phyloP scores from a whole-genome alignment of 2,113 vertebrate genomes.

The Cyanoderma ruficeps region DNA sequence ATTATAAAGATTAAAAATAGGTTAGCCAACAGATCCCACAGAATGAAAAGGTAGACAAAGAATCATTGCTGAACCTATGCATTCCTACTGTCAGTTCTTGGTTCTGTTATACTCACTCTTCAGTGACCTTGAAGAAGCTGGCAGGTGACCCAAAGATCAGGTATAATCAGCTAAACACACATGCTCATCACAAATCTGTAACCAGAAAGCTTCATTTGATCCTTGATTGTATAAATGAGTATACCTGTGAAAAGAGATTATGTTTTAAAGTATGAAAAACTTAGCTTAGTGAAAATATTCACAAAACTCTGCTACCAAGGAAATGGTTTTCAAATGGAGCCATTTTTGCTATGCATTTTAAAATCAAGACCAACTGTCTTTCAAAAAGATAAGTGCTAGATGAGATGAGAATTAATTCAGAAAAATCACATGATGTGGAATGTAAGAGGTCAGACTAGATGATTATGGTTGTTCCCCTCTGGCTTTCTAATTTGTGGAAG shows the following conservation, averaged over 20 bases:
- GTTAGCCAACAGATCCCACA: not conserved
- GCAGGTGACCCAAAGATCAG: not conserved
- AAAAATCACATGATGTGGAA: not conserved
- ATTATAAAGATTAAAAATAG: not conserved
- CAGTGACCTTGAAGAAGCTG: not conserved
- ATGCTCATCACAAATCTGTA: not conserved
- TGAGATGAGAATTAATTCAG: constrained; percentile 11
- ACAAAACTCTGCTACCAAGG: not conserved
- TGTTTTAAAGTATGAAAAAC: not conserved
- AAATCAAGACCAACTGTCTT: not conserved
- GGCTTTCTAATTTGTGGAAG: constrained; percentile 7
- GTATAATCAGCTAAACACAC: not conserved
- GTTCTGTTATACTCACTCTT: not conserved
- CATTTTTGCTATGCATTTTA: not conserved
- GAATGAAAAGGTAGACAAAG: not conserved
- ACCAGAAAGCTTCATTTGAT: not conserved
- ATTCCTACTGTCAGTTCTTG: not conserved
- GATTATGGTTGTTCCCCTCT: not conserved
- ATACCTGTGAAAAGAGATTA: not conserved
- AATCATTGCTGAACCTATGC: not conserved
- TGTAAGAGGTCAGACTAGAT: not conserved
- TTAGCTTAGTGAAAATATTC: not conserved
- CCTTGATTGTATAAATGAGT: not conserved
- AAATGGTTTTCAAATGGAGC: not conserved
- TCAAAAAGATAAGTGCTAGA: not conserved